Evolutionary conservation across 2,797 vertebrate genomes (phyloP).

Genomic region (Pipistrellus nathusii): DNA sequence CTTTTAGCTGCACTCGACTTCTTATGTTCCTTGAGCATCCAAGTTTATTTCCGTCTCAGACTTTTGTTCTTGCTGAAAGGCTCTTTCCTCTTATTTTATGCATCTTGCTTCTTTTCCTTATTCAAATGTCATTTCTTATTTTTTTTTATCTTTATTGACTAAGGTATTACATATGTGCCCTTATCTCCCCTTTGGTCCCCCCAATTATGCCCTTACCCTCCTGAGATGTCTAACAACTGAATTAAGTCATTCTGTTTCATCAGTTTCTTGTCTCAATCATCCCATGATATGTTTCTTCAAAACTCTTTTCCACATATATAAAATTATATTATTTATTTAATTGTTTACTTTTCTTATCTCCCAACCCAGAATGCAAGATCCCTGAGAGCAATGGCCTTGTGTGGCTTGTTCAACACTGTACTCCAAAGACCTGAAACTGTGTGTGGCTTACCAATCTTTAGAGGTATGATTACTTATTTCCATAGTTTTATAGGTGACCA

Average conservation of each 20-base stretch:
- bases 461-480: background rate
- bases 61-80: background rate
- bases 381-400: background rate
- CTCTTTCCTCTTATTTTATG: background rate
- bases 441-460: background rate
- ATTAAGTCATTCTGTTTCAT: background rate
- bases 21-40: background rate
- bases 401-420: background rate
- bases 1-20: background rate
- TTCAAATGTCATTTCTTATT: conserved; percentile 36
- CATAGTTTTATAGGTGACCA: background rate
- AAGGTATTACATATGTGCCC: too few relatives aligned
- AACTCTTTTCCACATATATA: background rate
- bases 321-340: background rate
- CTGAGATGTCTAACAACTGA: background rate
- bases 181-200: too few relatives aligned
- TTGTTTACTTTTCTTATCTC: conserved; percentile 10
- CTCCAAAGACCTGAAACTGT: background rate
- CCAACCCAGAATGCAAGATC: background rate
- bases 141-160: too few relatives aligned
- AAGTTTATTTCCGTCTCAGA: background rate
- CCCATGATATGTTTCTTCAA: background rate
- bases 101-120: background rate
- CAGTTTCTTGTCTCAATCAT: background rate
- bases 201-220: too few relatives aligned